Evolutionary conservation across 2,888 invertebrate genomes (phyloP).

Genomic region (Lithodes maja): DNA sequence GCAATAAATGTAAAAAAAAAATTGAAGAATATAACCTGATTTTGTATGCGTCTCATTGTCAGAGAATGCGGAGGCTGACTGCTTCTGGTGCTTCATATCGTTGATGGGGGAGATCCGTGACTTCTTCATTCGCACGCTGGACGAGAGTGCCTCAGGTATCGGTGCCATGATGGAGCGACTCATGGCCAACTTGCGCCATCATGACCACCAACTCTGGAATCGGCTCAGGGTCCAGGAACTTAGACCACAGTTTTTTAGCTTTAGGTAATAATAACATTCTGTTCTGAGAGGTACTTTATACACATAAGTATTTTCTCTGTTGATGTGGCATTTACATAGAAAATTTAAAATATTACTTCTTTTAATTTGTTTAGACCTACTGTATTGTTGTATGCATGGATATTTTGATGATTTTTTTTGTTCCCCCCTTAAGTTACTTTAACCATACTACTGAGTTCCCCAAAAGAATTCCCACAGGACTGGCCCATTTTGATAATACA

Average conservation of each 20-base stretch:
- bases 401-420: too few species aligned
- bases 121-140: conserved; percentile 96
- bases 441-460: too few species aligned
- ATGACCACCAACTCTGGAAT: conserved; percentile 86
- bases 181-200: conserved; percentile 83
- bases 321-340: too few species aligned
- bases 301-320: neutral
- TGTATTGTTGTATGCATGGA: too few species aligned
- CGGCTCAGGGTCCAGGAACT: conserved; percentile 88
- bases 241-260: conserved; percentile 96
- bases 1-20: too few species aligned
- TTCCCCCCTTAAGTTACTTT: too few species aligned
- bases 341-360: too few species aligned
- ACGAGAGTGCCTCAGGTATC: conserved; percentile 94
- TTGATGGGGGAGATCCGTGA: conserved; percentile 98
- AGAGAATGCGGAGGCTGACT: conserved; percentile 97
- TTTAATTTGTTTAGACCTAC: too few species aligned
- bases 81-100: conserved; percentile 98
- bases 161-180: conserved; percentile 92
- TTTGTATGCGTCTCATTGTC: neutral
- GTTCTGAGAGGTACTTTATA: conserved; percentile 77
- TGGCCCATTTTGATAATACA: too few species aligned
- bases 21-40: too few species aligned
- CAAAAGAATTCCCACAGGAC: too few species aligned
- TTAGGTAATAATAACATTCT: conserved; percentile 74